Evolutionary conservation across 64 coral and sea anemone species (phyloP).

Genomic region (Dendronephthya gigantea): DNA sequence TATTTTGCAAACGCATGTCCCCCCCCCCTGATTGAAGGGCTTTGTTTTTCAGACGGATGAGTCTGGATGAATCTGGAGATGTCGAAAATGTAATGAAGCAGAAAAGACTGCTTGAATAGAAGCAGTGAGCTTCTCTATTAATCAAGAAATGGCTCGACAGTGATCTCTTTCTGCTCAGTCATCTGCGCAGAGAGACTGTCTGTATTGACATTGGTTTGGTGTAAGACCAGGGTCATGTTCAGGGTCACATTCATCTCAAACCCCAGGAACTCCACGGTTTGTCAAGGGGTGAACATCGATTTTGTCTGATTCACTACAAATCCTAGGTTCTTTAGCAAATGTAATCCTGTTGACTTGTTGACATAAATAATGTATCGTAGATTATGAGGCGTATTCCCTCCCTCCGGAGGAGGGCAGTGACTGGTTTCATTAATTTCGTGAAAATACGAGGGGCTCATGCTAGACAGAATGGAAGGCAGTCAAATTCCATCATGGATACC

Average conservation of each 20-base stretch:
- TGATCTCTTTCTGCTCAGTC: neutral
- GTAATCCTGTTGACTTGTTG: constrained; percentile 1
- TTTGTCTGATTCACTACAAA: constrained; percentile 1
- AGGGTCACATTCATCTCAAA: neutral
- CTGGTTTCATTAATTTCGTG: constrained; percentile 4
- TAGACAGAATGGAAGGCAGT: neutral
- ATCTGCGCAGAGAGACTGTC: neutral
- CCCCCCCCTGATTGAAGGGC: neutral
- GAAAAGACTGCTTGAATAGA: neutral
- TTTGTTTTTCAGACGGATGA: neutral
- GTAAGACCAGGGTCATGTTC: neutral
- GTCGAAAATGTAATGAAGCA: neutral
- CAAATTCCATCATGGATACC: neutral
- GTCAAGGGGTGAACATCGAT: neutral
- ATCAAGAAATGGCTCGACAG: neutral
- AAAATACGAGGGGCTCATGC: neutral
- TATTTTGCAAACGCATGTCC: neutral
- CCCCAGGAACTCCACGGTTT: neutral
- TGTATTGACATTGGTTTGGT: neutral
- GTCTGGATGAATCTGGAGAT: too few relatives aligned
- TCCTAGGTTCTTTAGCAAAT: neutral
- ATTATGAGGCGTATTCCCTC: neutral
- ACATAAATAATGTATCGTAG: neutral
- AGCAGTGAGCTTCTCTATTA: neutral
- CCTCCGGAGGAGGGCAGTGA: neutral